Evolutionary conservation across 2,113 vertebrate species (phyloP).

Genomic region (Caranx ignobilis): DNA sequence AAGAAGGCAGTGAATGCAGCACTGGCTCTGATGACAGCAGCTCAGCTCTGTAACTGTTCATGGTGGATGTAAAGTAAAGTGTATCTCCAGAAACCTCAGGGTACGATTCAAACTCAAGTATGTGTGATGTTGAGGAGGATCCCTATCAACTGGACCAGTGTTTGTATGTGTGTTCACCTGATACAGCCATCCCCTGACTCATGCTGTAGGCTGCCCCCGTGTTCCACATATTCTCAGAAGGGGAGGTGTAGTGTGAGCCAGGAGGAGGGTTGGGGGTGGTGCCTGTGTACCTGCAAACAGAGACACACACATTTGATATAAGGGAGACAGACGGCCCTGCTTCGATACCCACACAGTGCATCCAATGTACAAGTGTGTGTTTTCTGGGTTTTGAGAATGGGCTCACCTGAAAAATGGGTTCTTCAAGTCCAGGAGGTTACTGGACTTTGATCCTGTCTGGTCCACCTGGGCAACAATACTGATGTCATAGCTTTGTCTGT

Average conservation of each 20-base stretch:
- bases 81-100: not conserved
- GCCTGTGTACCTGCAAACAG: slow-evolving; percentile 90
- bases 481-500: slow-evolving; percentile 97
- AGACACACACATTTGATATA: slow-evolving; percentile 32
- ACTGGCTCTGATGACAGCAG: not conserved
- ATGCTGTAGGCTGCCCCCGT: slow-evolving; percentile 89
- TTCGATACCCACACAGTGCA: not conserved
- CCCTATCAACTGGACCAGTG: slow-evolving; percentile 3
- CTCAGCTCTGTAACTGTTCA: not conserved
- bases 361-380: too few relatives aligned
- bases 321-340: not conserved
- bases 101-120: not conserved
- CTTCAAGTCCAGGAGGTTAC: slow-evolving; percentile 95
- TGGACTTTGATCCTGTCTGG: slow-evolving; percentile 97
- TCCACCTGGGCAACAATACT: slow-evolving; percentile 97
- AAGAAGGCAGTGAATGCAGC: not conserved
- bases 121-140: not conserved
- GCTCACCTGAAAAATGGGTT: slow-evolving; percentile 95
- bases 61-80: not conserved
- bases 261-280: slow-evolving; percentile 91
- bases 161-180: slow-evolving; percentile 84
- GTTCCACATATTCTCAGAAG: slow-evolving; percentile 97
- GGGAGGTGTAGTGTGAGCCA: slow-evolving; percentile 93
- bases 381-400: not conserved
- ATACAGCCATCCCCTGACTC: slow-evolving; percentile 91